A percentile compares a stretch with the other conserved stretches of the same genome.
Evolutionary conservation across 2,797 vertebrate genomes (phyloP).

Genomic region (Crocidura indochinensis): DNA sequence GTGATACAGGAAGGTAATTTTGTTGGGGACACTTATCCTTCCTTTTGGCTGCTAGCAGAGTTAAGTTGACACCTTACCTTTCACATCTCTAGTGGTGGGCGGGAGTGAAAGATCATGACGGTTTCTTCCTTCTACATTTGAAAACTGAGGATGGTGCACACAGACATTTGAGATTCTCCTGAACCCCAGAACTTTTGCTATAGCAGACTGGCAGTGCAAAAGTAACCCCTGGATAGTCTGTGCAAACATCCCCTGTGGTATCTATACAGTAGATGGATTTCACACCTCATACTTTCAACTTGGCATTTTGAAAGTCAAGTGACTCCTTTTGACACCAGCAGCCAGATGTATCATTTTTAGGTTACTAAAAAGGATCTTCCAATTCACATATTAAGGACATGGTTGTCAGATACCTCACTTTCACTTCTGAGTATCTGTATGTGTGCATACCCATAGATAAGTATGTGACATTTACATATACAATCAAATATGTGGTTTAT

Average conservation of each 20-base stretch:
- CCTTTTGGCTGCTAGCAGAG: neutral
- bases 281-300: accelerated
- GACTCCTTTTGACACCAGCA: neutral
- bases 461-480: neutral
- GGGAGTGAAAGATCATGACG: neutral
- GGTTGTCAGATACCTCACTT: neutral
- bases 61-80: neutral
- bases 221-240: accelerated
- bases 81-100: neutral
- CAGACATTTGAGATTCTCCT: neutral
- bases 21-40: neutral
- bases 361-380: neutral
- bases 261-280: neutral
- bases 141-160: accelerated
- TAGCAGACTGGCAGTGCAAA: neutral
- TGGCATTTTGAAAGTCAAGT: neutral
- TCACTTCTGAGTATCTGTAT: neutral
- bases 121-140: neutral
- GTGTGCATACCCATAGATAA: neutral
- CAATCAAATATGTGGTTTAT: neutral
- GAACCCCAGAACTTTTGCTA: accelerated
- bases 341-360: neutral
- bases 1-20: too few relatives aligned
- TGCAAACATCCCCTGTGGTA: accelerated
- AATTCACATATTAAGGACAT: neutral